These are phyloP conservation scores for Melanostigma gelatinosum DNA, from an alignment of 2,113 vertebrate species.

Conservation along the genomic window DNA sequence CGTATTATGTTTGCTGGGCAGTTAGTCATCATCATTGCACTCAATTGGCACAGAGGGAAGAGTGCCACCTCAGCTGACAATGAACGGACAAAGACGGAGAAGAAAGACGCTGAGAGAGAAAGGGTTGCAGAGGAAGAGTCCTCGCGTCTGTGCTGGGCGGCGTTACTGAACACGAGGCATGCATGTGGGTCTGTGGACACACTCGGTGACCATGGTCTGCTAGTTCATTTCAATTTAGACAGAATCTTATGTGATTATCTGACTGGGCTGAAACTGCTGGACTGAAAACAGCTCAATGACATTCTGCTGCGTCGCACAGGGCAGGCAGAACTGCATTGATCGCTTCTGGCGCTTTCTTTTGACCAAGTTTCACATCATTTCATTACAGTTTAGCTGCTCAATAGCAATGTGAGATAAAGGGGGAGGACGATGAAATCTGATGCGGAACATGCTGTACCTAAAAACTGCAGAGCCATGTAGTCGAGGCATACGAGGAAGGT, in stretches of 20 bases:
- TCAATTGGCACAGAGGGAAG: conserved; percentile 42
- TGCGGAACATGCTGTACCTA: conserved; percentile 26
- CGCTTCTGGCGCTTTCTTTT: conserved; percentile 54
- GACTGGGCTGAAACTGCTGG: conserved; percentile 46
- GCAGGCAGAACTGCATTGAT: conserved; percentile 69
- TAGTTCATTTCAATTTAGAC: conserved; percentile 68
- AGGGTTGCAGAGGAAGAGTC: not conserved
- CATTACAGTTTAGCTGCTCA: conserved; percentile 65
- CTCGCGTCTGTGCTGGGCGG: not conserved
- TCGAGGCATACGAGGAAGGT: conserved; percentile 16
- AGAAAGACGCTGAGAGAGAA: conserved; percentile 2
- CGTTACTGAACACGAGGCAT: conserved; percentile 16
- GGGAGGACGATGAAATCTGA: conserved; percentile 51
- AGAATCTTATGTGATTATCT: conserved; percentile 66
- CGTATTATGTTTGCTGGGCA: conserved; percentile 43
- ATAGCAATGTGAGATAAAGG: conserved; percentile 45
- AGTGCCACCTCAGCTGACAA: conserved; percentile 45
- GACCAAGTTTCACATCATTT: conserved; percentile 56
- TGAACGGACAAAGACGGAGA: conserved; percentile 39
- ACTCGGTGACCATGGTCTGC: conserved; percentile 71
- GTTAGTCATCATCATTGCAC: conserved; percentile 69
- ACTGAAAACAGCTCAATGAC: conserved; percentile 72
- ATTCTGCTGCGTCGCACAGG: conserved; percentile 49
- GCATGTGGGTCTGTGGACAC: conserved; percentile 34
- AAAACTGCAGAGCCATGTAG: conserved; percentile 49